These are phyloP conservation scores for Pyrgus malvae DNA, from an alignment of 2,888 invertebrate genomes.

Conservation along the genomic window DNA sequence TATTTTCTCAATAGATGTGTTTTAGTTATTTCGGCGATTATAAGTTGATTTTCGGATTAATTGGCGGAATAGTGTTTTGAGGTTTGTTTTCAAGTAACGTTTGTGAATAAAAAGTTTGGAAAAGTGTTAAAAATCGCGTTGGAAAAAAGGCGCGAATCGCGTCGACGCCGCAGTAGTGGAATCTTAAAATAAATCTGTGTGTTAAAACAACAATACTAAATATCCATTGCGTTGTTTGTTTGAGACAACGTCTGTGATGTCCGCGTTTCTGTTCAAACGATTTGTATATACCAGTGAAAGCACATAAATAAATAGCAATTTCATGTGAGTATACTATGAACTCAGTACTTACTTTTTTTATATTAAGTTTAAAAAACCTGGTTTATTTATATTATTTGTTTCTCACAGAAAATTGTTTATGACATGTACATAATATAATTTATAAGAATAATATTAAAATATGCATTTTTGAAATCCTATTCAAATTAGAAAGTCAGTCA, in stretches of 20 bases:
- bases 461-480: background rate
- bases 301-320: slow-evolving; percentile 29
- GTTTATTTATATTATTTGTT: too few relatives aligned
- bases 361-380: too few relatives aligned
- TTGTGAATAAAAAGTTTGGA: slow-evolving; percentile 24
- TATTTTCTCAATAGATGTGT: slow-evolving; percentile 59
- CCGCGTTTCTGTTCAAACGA: slow-evolving; percentile 6
- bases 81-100: slow-evolving; percentile 29
- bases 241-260: slow-evolving; percentile 16
- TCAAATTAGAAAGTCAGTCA: slow-evolving; percentile 16
- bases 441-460: background rate
- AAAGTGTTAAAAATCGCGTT: slow-evolving; percentile 47
- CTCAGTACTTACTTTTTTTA: background rate
- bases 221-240: background rate
- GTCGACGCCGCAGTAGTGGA: slow-evolving; percentile 43
- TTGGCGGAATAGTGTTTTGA: slow-evolving; percentile 1
- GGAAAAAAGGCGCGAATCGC: slow-evolving; percentile 74
- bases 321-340: slow-evolving; percentile 61
- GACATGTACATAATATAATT: too few relatives aligned
- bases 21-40: slow-evolving; percentile 42
- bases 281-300: slow-evolving; percentile 17
- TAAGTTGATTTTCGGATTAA: slow-evolving; percentile 4
- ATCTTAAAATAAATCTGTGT: slow-evolving; percentile 16
- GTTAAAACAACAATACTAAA: slow-evolving; percentile 10
- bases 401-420: too few relatives aligned